Evolutionary conservation across 1,140 invertebrate genomes (phyloP).

Genomic region (Pseudomyrmex dendroicus): DNA sequence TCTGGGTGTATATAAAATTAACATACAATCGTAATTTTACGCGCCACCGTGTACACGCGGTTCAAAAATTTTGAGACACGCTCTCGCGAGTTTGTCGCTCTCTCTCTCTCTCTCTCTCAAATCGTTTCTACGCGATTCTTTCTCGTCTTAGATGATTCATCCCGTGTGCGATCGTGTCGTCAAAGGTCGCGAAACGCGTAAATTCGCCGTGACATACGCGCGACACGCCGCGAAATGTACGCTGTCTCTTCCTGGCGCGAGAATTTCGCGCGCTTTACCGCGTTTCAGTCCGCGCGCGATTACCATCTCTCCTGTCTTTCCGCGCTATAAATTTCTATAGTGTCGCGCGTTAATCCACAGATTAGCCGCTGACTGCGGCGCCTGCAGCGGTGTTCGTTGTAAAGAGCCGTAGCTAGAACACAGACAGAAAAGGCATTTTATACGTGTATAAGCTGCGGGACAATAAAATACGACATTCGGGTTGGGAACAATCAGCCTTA

Average conservation of each 20-base stretch:
- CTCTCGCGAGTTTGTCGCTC: background rate
- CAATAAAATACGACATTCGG: conserved; percentile 47
- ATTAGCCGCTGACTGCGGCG: conserved; percentile 65
- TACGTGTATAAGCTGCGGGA: conserved; percentile 8
- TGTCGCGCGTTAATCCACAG: conserved; percentile 73
- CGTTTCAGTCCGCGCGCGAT: conserved; percentile 68
- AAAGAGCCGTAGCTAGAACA: conserved; percentile 33
- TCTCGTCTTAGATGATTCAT: conserved; percentile 13
- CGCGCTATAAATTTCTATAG: conserved; percentile 72
- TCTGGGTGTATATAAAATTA: too few species aligned
- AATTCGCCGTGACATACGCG: conserved; percentile 35
- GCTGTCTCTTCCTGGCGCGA: conserved; percentile 31
- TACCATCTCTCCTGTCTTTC: conserved; percentile 71
- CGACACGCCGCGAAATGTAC: conserved; percentile 23
- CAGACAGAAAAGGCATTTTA: background rate
- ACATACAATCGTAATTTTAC: too few species aligned
- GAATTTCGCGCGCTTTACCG: conserved; percentile 68
- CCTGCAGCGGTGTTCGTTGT: conserved; percentile 26
- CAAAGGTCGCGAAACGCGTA: conserved; percentile 42
- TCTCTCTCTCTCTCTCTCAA: background rate
- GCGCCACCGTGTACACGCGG: too few species aligned
- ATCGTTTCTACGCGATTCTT: conserved; percentile 9
- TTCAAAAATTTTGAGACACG: too few species aligned
- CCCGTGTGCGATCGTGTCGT: conserved; percentile 15
- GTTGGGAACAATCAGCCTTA: conserved; percentile 24